phyloP scores from a whole-genome alignment of 2,113 vertebrate genomes.

The Ctenomys sociabilis region DNA sequence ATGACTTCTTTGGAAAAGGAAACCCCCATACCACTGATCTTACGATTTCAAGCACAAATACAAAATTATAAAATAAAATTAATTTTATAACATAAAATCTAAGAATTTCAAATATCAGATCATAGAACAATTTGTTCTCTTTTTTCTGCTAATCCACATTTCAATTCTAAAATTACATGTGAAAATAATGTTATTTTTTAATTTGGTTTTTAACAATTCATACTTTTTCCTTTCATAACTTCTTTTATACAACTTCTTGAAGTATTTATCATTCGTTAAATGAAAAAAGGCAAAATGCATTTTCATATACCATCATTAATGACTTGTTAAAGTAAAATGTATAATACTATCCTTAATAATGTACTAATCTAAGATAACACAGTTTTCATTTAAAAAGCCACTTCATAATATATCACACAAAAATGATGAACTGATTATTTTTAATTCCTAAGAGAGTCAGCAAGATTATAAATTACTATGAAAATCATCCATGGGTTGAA shows the following conservation, averaged over 20 bases:
- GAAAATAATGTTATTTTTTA: slow-evolving; percentile 62
- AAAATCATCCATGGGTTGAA: slow-evolving; percentile 70
- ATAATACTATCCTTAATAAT: slow-evolving; percentile 52
- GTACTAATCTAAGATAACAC: slow-evolving; percentile 66
- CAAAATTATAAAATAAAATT: background rate
- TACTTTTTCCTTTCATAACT: slow-evolving; percentile 57
- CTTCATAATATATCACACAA: slow-evolving; percentile 68
- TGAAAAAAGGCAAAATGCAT: slow-evolving; percentile 48
- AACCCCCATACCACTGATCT: background rate
- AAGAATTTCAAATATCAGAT: slow-evolving; percentile 56
- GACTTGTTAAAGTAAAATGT: slow-evolving; percentile 48
- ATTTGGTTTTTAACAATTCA: slow-evolving; percentile 40
- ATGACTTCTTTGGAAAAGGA: background rate
- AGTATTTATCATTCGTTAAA: slow-evolving; percentile 46
- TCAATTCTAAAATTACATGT: slow-evolving; percentile 46
- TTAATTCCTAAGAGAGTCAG: slow-evolving; percentile 69
- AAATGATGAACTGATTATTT: slow-evolving; percentile 74
- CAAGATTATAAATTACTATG: slow-evolving; percentile 71
- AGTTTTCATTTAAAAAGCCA: slow-evolving; percentile 66
- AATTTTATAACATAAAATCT: slow-evolving; percentile 42
- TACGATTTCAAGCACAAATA: slow-evolving; percentile 47
- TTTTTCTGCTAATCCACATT: slow-evolving; percentile 43
- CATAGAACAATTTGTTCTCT: slow-evolving; percentile 37
- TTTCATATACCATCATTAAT: slow-evolving; percentile 54
- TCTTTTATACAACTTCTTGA: slow-evolving; percentile 47